Conservation (phyloP, 1,140 invertebrate species). For the Pseudomyrmex cubaensis region DNA sequence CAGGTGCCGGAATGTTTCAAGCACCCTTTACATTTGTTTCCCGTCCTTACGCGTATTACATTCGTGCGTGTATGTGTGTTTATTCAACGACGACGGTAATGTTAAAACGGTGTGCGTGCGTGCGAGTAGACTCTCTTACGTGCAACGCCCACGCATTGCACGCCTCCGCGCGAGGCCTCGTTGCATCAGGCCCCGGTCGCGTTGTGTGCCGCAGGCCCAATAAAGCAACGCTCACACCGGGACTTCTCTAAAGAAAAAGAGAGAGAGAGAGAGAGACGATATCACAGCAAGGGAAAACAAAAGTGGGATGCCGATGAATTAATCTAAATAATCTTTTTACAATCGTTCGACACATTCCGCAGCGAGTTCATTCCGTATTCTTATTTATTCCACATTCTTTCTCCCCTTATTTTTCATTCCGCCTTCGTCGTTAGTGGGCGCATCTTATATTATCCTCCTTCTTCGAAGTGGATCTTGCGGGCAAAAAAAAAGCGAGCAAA, state of each 20-base stretch:
- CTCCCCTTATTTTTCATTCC: slow-evolving; percentile 7
- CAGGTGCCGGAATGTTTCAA: slow-evolving; percentile 67
- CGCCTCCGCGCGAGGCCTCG: slow-evolving; percentile 63
- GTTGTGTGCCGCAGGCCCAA: slow-evolving; percentile 61
- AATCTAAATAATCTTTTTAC: slow-evolving; percentile 53
- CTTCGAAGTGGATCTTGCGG: not conserved
- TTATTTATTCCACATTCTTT: slow-evolving; percentile 12
- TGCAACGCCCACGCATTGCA: slow-evolving; percentile 64
- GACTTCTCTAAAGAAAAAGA: not conserved
- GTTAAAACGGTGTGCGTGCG: not conserved
- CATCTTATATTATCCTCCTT: not conserved
- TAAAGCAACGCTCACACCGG: slow-evolving; percentile 69
- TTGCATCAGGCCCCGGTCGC: slow-evolving; percentile 69
- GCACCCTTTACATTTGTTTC: slow-evolving; percentile 73
- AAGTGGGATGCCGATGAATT: slow-evolving; percentile 49
- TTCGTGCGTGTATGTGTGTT: slow-evolving; percentile 1
- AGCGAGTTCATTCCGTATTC: slow-evolving; percentile 9
- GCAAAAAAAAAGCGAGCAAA: not conserved
- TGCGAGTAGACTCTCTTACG: slow-evolving; percentile 32
- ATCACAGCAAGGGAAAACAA: slow-evolving; percentile 46
- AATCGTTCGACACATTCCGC: not conserved
- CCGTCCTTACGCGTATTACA: slow-evolving; percentile 12
- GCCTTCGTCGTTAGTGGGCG: not conserved
- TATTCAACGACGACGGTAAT: slow-evolving; percentile 11
- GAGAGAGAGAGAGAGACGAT: slow-evolving; percentile 7